These are phyloP conservation scores for Zootoca vivipara DNA, from an alignment of 2,113 vertebrate species.

Conservation along the genomic window DNA sequence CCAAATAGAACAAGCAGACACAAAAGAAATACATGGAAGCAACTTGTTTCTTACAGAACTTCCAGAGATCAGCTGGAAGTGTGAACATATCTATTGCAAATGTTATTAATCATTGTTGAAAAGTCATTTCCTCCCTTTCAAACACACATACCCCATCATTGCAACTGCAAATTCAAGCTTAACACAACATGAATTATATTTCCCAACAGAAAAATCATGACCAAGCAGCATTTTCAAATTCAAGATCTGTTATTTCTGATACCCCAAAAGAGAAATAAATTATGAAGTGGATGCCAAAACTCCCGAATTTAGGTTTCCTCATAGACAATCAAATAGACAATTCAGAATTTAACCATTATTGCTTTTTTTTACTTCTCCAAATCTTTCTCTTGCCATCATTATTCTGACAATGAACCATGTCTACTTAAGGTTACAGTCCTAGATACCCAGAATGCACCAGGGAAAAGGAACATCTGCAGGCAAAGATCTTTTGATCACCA, in stretches of 20 bases:
- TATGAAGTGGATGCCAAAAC: not conserved
- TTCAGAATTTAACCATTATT: not conserved
- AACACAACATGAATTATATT: not conserved
- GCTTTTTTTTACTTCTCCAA: too few relatives aligned
- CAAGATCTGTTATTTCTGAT: not conserved
- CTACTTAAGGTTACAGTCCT: not conserved
- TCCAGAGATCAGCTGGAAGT: conserved; percentile 38
- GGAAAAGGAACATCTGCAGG: not conserved
- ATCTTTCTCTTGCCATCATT: too few relatives aligned
- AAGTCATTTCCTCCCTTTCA: conserved; percentile 1
- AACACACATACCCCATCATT: not conserved
- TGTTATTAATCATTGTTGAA: conserved; percentile 2
- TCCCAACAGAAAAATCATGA: not conserved
- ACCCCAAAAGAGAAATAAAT: not conserved
- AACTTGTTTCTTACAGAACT: conserved; percentile 36
- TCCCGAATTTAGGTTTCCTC: not conserved
- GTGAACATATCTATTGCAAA: conserved; percentile 19
- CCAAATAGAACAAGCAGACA: conserved; percentile 61
- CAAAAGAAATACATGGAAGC: conserved; percentile 22
- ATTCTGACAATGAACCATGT: too few relatives aligned
- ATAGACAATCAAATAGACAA: not conserved
- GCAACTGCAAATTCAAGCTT: not conserved
- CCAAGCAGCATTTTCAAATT: not conserved
- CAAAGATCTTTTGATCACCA: not conserved
- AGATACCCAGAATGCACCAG: not conserved